Base-by-base conservation (phyloP, 2,797 vertebrate species). In the Trematocara caparti region DNA sequence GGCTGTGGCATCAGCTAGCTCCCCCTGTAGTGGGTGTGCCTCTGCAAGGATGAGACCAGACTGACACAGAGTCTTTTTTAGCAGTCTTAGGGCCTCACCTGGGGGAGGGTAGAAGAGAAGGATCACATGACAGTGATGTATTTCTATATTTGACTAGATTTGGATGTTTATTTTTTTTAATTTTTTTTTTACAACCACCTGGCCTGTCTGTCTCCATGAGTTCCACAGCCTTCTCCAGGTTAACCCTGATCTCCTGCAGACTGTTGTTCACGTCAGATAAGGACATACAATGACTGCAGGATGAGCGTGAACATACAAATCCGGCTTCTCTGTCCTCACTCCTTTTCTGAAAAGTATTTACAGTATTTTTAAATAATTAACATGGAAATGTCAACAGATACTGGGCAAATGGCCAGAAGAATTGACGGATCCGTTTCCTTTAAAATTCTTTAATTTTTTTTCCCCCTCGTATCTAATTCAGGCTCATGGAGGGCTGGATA, bases 1-100 rank as follows among this genome's bases (percentile, higher is more conserved):
- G n/a, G 98, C 98, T 57, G 94, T 94, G 45, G 89, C 83, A 78
- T 99, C 99, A 24, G 95, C 96, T 13, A 99, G 90, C 87, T 98
- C 94, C 12, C 98, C 99, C 62, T 95, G 92, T 53, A 97, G 6
- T 8, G 95, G 91, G 87, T 99, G 97, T 3, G 94, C 95, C 38
- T 94, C 91, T 9, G 94, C 94, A 13, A 99, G 94, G 92, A 97
- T 95, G 38, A 78, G 84, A 76, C 89, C 83, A n/a, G 96, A 95
- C 47, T 91, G 89, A 69, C 21, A 38, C 59, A 38, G 89, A 82
- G 96, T 95, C 32, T 82, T 90, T 84, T 87, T 86, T 49, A 99
- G 85, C 79, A 94, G 84, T 72, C 64, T 88, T 82, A 97, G 38
- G 2, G 97, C 96, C 53, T 87, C 83, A 69, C 94, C 99, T 99